phyloP scores from a whole-genome alignment of 2,888 invertebrate genomes.

The Eubasilissa splendida region DNA sequence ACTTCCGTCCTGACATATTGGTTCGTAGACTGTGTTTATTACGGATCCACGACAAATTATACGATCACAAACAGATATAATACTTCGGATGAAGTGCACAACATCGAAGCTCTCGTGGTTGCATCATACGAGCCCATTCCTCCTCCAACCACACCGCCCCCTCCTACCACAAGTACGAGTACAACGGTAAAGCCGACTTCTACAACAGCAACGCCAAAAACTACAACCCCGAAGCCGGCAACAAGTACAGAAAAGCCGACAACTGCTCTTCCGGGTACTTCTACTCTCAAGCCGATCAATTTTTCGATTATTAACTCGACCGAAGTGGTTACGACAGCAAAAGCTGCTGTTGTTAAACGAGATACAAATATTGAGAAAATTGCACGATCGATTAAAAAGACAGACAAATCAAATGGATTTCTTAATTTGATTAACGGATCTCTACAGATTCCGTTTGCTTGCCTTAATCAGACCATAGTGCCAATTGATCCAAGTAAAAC shows the following conservation, averaged over 20 bases:
- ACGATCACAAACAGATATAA: slow-evolving; percentile 77
- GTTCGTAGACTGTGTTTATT: slow-evolving; percentile 84
- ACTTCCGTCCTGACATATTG: slow-evolving; percentile 78
- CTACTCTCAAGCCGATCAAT: slow-evolving; percentile 23
- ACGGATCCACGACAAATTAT: slow-evolving; percentile 77
- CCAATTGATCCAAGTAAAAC: slow-evolving; percentile 78
- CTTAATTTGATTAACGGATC: slow-evolving; percentile 40
- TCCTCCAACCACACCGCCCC: slow-evolving; percentile 70
- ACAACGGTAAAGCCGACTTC: slow-evolving; percentile 67
- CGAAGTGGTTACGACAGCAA: slow-evolving; percentile 10
- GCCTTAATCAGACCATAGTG: slow-evolving; percentile 75
- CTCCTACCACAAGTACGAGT: slow-evolving; percentile 68
- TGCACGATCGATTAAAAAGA: slow-evolving; percentile 29
- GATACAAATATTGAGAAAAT: slow-evolving; percentile 12
- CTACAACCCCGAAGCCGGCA: slow-evolving; percentile 60
- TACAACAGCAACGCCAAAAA: slow-evolving; percentile 61
- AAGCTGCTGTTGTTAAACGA: slow-evolving; percentile 32
- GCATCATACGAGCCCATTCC: slow-evolving; percentile 78
- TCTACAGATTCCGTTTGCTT: slow-evolving; percentile 66
- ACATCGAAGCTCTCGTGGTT: slow-evolving; percentile 80
- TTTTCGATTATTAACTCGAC: not conserved
- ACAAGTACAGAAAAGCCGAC: slow-evolving; percentile 61
- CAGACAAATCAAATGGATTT: not conserved
- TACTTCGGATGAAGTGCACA: slow-evolving; percentile 73
- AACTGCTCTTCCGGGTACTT: slow-evolving; percentile 44